Evolutionary conservation across 2,113 vertebrate species (phyloP).

Genomic region (Psittacara wagleri): DNA sequence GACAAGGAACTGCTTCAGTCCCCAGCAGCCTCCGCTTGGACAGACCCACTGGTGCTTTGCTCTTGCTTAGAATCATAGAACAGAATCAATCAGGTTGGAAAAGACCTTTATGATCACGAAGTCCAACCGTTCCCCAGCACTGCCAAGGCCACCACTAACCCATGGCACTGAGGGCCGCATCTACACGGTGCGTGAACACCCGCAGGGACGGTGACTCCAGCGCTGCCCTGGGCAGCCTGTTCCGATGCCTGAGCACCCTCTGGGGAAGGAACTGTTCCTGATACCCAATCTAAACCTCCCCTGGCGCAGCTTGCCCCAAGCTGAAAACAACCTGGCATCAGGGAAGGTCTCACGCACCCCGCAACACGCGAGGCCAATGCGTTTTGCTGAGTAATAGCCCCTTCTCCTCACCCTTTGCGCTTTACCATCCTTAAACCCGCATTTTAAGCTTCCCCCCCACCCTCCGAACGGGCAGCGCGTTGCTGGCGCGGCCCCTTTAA

Average conservation of each 20-base stretch:
- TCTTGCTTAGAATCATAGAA: background rate
- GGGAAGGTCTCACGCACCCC: background rate
- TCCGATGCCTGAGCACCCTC: background rate
- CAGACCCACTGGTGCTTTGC: background rate
- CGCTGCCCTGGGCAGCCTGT: background rate
- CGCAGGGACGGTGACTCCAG: background rate
- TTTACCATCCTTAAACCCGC: no score
- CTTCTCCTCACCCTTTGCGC: fast-evolving
- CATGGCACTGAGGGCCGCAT: background rate
- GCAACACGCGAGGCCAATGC: no score
- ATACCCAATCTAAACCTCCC: background rate
- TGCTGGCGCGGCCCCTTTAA: constrained; percentile 57
- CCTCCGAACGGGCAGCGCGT: fast-evolving
- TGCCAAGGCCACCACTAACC: background rate
- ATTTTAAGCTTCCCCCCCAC: background rate
- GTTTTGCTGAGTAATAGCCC: fast-evolving
- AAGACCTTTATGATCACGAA: background rate
- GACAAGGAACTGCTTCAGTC: background rate
- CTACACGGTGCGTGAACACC: background rate
- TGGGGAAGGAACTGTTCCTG: background rate
- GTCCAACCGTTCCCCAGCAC: background rate
- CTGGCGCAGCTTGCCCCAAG: background rate
- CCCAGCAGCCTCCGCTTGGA: background rate
- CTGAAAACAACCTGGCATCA: background rate
- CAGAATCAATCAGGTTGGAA: background rate